phyloP scores from a whole-genome alignment of 2,888 invertebrate genomes.

The Agrilus cyanescens region DNA sequence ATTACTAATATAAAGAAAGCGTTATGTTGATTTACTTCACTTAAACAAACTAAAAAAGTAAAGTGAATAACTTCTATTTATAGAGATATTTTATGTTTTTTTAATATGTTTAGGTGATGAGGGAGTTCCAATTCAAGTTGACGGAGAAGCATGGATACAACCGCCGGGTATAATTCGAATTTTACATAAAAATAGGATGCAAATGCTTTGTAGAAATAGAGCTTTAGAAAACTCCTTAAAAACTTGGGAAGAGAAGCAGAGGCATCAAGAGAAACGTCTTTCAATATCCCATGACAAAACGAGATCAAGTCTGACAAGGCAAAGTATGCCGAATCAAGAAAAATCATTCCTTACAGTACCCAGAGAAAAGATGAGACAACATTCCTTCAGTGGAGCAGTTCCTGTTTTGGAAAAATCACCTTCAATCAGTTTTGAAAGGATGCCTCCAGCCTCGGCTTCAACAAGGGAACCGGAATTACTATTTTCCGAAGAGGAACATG shows the following conservation, averaged over 20 bases:
- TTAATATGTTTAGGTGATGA: conserved; percentile 49
- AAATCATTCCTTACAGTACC: conserved; percentile 33
- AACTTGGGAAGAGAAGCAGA: conserved; percentile 77
- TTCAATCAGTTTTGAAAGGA: conserved; percentile 9
- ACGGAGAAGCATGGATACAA: conserved; percentile 97
- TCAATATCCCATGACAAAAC: conserved; percentile 33
- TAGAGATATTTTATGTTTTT: too few species aligned
- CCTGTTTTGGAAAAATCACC: conserved; percentile 15
- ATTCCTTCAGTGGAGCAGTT: conserved; percentile 35
- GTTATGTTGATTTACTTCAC: too few species aligned
- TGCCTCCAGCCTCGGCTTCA: conserved; percentile 8
- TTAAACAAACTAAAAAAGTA: too few species aligned
- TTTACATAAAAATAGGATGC: conserved; percentile 92
- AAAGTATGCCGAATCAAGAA: conserved; percentile 34
- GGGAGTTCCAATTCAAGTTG: conserved; percentile 90
- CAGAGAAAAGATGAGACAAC: conserved; percentile 33
- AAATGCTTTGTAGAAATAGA: conserved; percentile 88
- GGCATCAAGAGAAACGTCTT: conserved; percentile 39
- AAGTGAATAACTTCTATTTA: too few species aligned
- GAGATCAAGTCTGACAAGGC: conserved; percentile 31
- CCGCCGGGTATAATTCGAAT: conserved; percentile 93
- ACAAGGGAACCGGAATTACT: conserved; percentile 30
- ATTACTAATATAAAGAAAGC: too few species aligned
- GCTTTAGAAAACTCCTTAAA: conserved; percentile 82
- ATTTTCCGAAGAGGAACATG: conserved; percentile 53